Evolutionary conservation across 2,113 vertebrate species (phyloP).

Genomic region (Peromyscus californicus): DNA sequence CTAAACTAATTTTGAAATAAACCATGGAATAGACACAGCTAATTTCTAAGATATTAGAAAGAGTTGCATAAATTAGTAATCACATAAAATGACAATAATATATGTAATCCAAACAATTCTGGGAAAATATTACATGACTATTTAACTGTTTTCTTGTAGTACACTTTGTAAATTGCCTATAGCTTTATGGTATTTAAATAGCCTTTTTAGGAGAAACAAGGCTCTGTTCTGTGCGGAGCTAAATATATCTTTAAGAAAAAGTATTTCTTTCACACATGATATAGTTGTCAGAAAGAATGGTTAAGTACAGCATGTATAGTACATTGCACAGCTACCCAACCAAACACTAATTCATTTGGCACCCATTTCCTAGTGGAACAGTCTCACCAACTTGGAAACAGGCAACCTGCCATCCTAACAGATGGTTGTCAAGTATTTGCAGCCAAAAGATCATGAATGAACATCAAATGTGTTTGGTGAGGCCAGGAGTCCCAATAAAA

Average conservation of each 20-base stretch:
- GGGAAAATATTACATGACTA: not conserved
- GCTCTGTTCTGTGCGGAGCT: not conserved
- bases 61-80: not conserved
- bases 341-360: constrained; percentile 51
- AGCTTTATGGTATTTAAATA: not conserved
- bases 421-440: constrained; percentile 70
- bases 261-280: not conserved
- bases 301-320: not conserved
- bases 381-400: constrained; percentile 63
- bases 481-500: constrained; percentile 66
- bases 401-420: constrained; percentile 82
- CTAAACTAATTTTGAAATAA: not conserved
- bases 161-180: not conserved
- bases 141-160: not conserved
- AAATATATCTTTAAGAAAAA: not conserved
- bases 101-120: not conserved
- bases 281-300: not conserved
- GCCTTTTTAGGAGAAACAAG: not conserved
- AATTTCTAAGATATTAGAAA: not conserved
- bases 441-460: constrained; percentile 83
- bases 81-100: not conserved
- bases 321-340: not conserved
- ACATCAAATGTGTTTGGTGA: constrained; percentile 80
- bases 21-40: not conserved
- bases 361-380: constrained; percentile 66